Conservation (phyloP, 2,888 invertebrate genomes). For the Alentia gelatinosa region DNA sequence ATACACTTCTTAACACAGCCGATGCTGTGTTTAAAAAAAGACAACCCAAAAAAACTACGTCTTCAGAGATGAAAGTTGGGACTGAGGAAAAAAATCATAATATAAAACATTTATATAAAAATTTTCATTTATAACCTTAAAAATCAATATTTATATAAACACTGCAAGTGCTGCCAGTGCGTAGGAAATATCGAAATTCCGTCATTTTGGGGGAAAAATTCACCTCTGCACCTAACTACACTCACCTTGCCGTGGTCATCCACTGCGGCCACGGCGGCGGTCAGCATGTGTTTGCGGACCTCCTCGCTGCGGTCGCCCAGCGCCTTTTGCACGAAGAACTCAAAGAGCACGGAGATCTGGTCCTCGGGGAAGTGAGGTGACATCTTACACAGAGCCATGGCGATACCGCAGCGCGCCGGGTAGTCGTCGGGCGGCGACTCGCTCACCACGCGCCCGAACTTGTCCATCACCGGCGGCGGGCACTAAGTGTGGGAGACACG, state of each 20-base stretch:
- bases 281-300: slow-evolving; percentile 94
- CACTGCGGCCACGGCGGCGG: slow-evolving; percentile 94
- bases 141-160: too few relatives aligned
- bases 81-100: too few relatives aligned
- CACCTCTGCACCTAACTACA: too few relatives aligned
- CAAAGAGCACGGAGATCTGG: slow-evolving; percentile 84
- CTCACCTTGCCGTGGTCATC: slow-evolving; percentile 95
- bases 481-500: slow-evolving; percentile 73
- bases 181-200: too few relatives aligned
- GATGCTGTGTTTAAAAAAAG: too few relatives aligned
- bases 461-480: slow-evolving; percentile 85
- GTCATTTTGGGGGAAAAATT: too few relatives aligned
- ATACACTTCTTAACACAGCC: too few relatives aligned
- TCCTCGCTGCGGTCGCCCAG: slow-evolving; percentile 91
- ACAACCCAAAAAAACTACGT: too few relatives aligned
- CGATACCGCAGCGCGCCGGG: slow-evolving; percentile 94
- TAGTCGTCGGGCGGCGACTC: slow-evolving; percentile 93
- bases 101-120: too few relatives aligned
- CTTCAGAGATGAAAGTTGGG: too few relatives aligned
- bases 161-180: too few relatives aligned
- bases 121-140: too few relatives aligned
- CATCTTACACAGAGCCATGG: slow-evolving; percentile 89
- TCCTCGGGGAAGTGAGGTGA: slow-evolving; percentile 87
- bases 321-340: slow-evolving; percentile 82
- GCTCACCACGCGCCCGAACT: slow-evolving; percentile 91